Evolutionary conservation across 2,888 invertebrate species (phyloP).

Genomic region (Arge pagana): DNA sequence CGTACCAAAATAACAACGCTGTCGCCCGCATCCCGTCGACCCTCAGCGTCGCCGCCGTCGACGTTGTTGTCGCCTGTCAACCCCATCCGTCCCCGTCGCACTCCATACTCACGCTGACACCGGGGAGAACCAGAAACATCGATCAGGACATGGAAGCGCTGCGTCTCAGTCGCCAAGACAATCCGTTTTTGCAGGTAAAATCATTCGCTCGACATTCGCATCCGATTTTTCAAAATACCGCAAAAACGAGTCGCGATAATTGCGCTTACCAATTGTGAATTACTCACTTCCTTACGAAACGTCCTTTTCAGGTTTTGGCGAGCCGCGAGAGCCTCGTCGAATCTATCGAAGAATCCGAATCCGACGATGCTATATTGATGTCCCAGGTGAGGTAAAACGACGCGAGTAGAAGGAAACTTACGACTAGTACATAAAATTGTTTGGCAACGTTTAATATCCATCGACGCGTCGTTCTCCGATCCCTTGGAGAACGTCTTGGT

Average conservation of each 20-base stretch:
- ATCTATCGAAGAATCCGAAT: constrained; percentile 72
- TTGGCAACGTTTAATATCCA: too few relatives aligned
- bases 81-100: constrained; percentile 61
- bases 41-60: constrained; percentile 57
- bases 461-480: too few relatives aligned
- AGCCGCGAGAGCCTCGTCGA: constrained; percentile 80
- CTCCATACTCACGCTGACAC: constrained; percentile 72
- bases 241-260: background rate
- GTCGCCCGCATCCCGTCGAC: constrained; percentile 59
- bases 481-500: too few relatives aligned
- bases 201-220: background rate
- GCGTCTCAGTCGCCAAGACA: constrained; percentile 80
- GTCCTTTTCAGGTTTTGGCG: constrained; percentile 70
- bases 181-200: constrained; percentile 78
- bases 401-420: background rate
- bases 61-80: constrained; percentile 48
- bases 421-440: background rate
- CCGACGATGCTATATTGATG: constrained; percentile 78
- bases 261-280: background rate
- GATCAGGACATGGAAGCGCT: constrained; percentile 85
- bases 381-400: constrained; percentile 65
- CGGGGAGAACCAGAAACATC: constrained; percentile 76
- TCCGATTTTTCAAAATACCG: background rate
- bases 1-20: constrained; percentile 33
- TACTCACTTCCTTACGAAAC: constrained; percentile 54